A percentile compares a stretch with the other conserved stretches of the same genome.
These are phyloP conservation scores for Crotalus adamanteus DNA, from an alignment of 2,797 vertebrate genomes.

Conservation along the genomic window DNA sequence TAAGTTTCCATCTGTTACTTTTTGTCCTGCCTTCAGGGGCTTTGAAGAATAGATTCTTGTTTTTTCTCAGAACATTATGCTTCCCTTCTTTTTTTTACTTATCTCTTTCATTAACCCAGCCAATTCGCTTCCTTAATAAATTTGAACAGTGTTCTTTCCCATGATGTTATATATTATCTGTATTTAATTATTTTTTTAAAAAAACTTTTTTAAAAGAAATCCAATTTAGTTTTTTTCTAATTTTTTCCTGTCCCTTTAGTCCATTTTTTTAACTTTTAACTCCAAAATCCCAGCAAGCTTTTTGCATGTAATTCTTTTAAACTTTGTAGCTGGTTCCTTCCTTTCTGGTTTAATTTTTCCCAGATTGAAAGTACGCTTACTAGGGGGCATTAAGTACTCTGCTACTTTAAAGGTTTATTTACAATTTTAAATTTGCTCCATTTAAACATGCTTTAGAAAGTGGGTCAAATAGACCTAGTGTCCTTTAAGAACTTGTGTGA, in stretches of 20 bases:
- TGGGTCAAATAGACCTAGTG: not conserved
- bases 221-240: not conserved
- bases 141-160: not conserved
- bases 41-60: not conserved
- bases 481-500: not conserved
- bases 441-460: not conserved
- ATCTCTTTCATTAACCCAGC: not conserved
- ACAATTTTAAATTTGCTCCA: not conserved
- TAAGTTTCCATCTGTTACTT: not conserved
- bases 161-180: not conserved
- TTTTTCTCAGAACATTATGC: not conserved
- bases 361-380: not conserved
- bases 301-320: not conserved
- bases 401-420: not conserved
- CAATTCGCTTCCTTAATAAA: not conserved
- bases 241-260: not conserved
- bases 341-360: not conserved
- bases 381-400: not conserved
- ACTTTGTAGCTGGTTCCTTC: not conserved
- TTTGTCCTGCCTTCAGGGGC: not conserved
- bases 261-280: not conserved
- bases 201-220: not conserved
- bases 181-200: not conserved
- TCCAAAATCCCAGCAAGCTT: not conserved
- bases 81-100: not conserved